Base-by-base conservation (phyloP, 30 jellyfish, hydroid and myxozoan genomes). In the Pseudorhiza aurosa region DNA sequence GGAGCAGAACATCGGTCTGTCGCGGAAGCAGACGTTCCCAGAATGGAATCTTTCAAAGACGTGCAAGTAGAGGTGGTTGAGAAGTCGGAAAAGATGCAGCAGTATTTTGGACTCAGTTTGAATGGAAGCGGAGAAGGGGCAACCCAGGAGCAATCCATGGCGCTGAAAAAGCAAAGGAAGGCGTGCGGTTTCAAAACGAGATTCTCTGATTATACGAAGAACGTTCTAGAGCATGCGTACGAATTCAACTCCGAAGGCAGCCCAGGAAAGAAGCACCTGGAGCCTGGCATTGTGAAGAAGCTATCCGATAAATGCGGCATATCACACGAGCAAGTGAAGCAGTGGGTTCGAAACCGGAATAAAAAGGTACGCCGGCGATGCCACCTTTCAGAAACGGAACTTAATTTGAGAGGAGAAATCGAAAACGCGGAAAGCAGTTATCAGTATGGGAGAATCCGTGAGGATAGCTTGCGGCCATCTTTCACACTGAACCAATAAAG, bases 241-340 rank as follows among this genome's bases (percentile, higher is more conserved):
- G 86, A 83, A 56, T 65, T 71, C 69, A 83, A 83, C 44, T 60
- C 85, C 0, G 87, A 69, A 32, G 95, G 95, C 1, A 65, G 77
- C 30, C 44, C 84, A 1, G 87, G 87, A 25, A 55, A 83, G 31
- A 83, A 71, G 69, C 85, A 47, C 42, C 58, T 83, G 24, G 85
- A 71, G 29, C 53, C 70, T 57, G 95, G 79, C 2, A 78, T 83
- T 29, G 97, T 85, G 10, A 44, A 59, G 89, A 76, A 76, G 53
- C 93, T 90, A 8, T 59, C 97, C 28, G 90, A 69, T 42, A 85
- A 90, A 51, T 83, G 90, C 44, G 92, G 95, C 18, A 81, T 90
- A 24, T 83, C 97, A 10, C 93, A 81, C 7, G 97, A 82, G 32
- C 97, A 90, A 55, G 97, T 90, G 22, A 90, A 90, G 55, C 97